Evolutionary conservation across 2,888 invertebrate species (phyloP), one percentile per base, ranked within the genome.

Genomic region (Melieria omissa): DNA sequence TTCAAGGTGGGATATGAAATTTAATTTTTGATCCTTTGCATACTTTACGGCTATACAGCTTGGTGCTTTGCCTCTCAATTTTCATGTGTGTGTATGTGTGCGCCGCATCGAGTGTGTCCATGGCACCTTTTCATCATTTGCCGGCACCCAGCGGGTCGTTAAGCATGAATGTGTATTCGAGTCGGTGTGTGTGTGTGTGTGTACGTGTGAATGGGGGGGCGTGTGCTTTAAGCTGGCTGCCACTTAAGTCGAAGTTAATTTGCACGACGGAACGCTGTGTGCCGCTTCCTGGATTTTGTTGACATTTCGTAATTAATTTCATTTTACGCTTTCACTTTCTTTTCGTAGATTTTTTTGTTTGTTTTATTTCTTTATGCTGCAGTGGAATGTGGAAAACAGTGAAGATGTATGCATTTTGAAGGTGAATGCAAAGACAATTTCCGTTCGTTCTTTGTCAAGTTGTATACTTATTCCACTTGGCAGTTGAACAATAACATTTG

Each of bases 221-320:
- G 46, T 71, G 60, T 65, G 10, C 52, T n/a, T 8, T 61, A 42
- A 29, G 3, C 47, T 66, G 66, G 16, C 60, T 66, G 47, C 60
- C 66, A 58, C 62, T 69, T 69, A 62, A 61, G 61, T 62, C 61
- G 68, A 69, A 62, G 61, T 69, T 69, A 69, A 69, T 69, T 69
- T 69, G 61, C 29, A 45, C 46, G 65, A 52, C 29, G 16, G 29
- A n/a, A 42, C 16, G 61, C 7, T 7, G 42, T 66, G 47, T 7
- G 46, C 46, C 16, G 55, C 45, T 47, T 66, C 12, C 47, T 58
- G 66, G 54, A 61, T 69, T 69, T 62, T 62, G 52, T 62, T 69
- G 62, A 62, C 62, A 69, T 62, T 69, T 69, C 62, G 68, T 62
- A 69, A 69, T 69, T 69, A 69, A 68, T 68, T 68, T 68, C 61